Conservation (phyloP, 2,113 vertebrate species). For the Clupea harengus region DNA sequence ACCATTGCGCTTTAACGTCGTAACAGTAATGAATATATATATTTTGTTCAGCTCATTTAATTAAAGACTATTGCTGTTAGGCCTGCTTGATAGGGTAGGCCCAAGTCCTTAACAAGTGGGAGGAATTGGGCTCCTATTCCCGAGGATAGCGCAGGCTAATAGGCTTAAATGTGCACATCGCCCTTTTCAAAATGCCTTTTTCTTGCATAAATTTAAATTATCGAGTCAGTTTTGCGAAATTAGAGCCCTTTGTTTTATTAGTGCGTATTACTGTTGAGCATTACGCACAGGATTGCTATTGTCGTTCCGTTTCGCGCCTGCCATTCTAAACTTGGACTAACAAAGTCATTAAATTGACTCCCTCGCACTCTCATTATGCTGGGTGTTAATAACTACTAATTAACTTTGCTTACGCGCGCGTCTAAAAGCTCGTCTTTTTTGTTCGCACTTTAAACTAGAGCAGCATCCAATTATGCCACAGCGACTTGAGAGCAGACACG, state of each 20-base stretch:
- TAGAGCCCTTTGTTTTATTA: slow-evolving; percentile 80
- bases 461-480: slow-evolving; percentile 75
- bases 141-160: neutral
- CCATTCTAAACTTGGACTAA: slow-evolving; percentile 78
- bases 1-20: neutral
- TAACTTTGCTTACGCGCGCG: slow-evolving; percentile 78
- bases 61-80: neutral
- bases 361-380: slow-evolving; percentile 79
- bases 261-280: slow-evolving; percentile 75
- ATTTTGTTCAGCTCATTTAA: neutral
- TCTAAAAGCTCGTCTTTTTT: slow-evolving; percentile 71
- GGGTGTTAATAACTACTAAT: slow-evolving; percentile 82
- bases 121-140: neutral
- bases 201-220: slow-evolving; percentile 79
- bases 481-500: slow-evolving; percentile 55
- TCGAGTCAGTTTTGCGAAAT: slow-evolving; percentile 77
- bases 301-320: slow-evolving; percentile 77
- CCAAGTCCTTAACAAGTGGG: neutral
- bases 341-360: slow-evolving; percentile 85
- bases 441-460: slow-evolving; percentile 65
- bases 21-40: neutral
- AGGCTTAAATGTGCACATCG: neutral
- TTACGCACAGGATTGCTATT: slow-evolving; percentile 73
- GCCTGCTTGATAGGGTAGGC: neutral
- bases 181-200: slow-evolving; percentile 41